Percentiles rank a stretch among this genome's conserved stretches.
These are phyloP conservation scores for Anguilla obscura DNA, from an alignment of 2,797 vertebrate genomes.

Conservation along the genomic window DNA sequence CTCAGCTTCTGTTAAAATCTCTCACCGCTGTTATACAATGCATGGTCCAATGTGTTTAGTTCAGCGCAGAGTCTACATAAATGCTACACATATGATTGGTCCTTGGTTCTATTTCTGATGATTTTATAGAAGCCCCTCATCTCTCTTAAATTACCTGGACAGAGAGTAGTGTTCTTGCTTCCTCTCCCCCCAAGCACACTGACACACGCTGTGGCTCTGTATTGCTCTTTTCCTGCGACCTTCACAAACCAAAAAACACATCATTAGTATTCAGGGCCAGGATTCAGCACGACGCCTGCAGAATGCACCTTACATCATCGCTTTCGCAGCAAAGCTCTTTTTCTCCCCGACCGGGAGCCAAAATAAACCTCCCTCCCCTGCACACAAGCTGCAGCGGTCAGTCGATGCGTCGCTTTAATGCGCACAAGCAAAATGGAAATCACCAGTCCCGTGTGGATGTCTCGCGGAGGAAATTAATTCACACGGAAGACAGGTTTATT, in stretches of 20 bases:
- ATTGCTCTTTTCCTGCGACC: constrained; percentile 21
- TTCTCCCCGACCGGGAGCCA: neutral
- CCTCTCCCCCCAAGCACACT: neutral
- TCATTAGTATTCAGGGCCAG: constrained; percentile 19
- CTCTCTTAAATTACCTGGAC: constrained; percentile 3
- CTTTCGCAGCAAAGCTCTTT: constrained; percentile 17
- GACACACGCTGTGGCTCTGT: constrained; percentile 10
- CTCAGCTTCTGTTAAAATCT: neutral
- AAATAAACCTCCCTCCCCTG: constrained; percentile 16
- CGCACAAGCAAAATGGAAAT: constrained; percentile 16
- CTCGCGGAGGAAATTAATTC: constrained; percentile 12
- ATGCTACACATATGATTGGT: neutral
- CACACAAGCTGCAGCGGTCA: constrained; percentile 18
- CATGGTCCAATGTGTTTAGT: neutral
- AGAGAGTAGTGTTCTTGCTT: neutral
- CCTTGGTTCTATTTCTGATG: neutral
- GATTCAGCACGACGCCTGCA: constrained; percentile 21
- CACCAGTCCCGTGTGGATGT: neutral
- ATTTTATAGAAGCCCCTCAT: neutral
- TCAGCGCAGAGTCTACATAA: neutral
- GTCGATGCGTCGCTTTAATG: neutral
- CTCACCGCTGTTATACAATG: neutral
- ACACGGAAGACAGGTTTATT: neutral
- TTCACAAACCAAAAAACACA: constrained; percentile 16
- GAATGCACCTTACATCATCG: constrained; percentile 24